phyloP scores from a whole-genome alignment of 2,888 invertebrate genomes.

The Drosophila histrio region DNA sequence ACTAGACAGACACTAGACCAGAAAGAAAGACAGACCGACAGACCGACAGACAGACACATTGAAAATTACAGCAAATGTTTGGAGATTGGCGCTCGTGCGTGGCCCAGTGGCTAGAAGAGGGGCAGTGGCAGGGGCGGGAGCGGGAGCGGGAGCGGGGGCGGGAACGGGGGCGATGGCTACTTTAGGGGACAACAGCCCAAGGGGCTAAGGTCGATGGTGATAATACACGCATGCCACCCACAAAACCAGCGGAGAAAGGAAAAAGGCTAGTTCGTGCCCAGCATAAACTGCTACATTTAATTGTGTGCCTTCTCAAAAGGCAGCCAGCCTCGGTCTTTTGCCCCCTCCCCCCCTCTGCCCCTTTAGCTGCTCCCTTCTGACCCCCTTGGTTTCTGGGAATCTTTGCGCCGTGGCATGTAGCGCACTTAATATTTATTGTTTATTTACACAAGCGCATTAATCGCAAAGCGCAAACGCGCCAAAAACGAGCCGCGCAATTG shows the following conservation, averaged over 20 bases:
- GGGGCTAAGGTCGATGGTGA: slow-evolving; percentile 25
- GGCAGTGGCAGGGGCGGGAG: background rate
- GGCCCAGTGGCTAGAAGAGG: background rate
- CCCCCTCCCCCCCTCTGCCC: background rate
- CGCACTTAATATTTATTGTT: slow-evolving; percentile 79
- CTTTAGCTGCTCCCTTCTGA: background rate
- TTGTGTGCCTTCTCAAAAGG: slow-evolving; percentile 47
- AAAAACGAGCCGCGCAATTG: slow-evolving; percentile 72
- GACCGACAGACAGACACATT: slow-evolving; percentile 7
- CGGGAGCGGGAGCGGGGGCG: background rate
- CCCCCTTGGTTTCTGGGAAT: slow-evolving; percentile 43
- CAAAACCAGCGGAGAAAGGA: background rate
- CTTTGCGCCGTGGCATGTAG: slow-evolving; percentile 59
- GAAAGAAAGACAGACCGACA: slow-evolving; percentile 9
- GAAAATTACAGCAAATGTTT: slow-evolving; percentile 39
- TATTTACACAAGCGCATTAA: slow-evolving; percentile 79
- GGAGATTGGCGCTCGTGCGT: slow-evolving; percentile 58
- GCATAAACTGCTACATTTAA: slow-evolving; percentile 65
- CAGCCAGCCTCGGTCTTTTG: background rate
- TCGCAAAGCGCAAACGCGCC: slow-evolving; percentile 77
- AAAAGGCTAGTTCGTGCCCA: slow-evolving; percentile 35
- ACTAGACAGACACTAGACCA: slow-evolving; percentile 14
- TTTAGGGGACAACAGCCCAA: slow-evolving; percentile 4
- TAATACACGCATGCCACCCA: slow-evolving; percentile 50
- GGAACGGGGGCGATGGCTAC: background rate